Percentiles rank a stretch among this genome's conserved stretches.
Evolutionary conservation across 2,888 invertebrate genomes (phyloP).

Genomic region (Eupithecia pulchellata): DNA sequence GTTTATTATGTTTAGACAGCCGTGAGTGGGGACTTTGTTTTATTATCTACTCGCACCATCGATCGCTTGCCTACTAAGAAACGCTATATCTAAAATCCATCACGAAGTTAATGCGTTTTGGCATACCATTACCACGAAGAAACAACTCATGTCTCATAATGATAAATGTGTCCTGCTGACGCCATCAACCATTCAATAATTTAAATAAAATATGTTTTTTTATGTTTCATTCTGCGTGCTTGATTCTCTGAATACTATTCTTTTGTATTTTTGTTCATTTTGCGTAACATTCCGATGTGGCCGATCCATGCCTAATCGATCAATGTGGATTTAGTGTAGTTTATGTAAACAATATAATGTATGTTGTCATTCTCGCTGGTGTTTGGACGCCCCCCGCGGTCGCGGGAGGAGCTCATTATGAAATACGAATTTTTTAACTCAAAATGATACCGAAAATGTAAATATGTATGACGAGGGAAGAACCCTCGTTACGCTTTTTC

Average conservation of each 20-base stretch:
- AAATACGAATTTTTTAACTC: no score
- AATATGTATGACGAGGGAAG: no score
- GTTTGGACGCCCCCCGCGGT: neutral
- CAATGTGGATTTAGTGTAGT: neutral
- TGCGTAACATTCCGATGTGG: neutral
- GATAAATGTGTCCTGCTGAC: neutral
- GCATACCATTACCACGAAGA: neutral
- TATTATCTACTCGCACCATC: no score
- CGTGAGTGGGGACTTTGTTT: neutral
- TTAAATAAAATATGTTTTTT: neutral
- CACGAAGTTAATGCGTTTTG: neutral
- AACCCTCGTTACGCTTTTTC: no score
- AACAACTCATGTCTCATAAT: neutral
- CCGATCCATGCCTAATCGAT: neutral
- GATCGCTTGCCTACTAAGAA: neutral
- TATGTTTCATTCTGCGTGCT: neutral
- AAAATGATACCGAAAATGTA: no score
- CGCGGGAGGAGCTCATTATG: neutral
- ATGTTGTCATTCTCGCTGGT: neutral
- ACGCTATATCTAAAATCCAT: neutral
- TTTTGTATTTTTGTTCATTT: neutral
- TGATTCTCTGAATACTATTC: slow-evolving; percentile 14
- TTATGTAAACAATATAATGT: neutral
- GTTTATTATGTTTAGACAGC: neutral
- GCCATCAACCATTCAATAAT: neutral